Base-by-base conservation (phyloP, 2,113 vertebrate species). In the Cairina moschata region DNA sequence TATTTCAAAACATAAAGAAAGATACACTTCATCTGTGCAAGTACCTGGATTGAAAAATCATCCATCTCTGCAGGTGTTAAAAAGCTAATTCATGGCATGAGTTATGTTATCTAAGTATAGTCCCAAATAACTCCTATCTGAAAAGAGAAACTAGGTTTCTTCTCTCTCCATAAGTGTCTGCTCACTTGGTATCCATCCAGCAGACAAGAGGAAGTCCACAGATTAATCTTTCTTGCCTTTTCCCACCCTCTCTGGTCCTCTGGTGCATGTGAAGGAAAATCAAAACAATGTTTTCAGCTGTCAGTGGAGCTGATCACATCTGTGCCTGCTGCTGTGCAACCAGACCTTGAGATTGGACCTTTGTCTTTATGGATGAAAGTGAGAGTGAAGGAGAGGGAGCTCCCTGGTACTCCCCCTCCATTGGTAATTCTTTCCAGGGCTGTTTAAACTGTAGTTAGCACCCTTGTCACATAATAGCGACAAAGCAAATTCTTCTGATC, bases 281-380 rank as follows among this genome's bases (percentile, higher is more conserved):
- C 13, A 29, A 87, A 87, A 65, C 26, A 4, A 3, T 81, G 13
- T 68, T 93, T 68, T 60, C 62, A 76, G 40, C 11, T 77, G 23
- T 16, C 55, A 58, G 10, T 44, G 40, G 25, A 66, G 75, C 11
- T 44, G 34, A 73, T 36, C 17, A 31, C 17, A 55, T 11, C 36
- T 4, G 1, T 60, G 11, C 17, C 40, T 46, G 23, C 21, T 4
- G 5, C 5, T 0, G 0, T 16, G 42, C 28, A 62, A 44, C 12
- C 25, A 42, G 76, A 54, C 25, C 32, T 28, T 69, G 72, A 73
- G 31, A n/a, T 12, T 40, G 62, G 8, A 3, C 40, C 91, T 68
- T 58, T 31, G 26, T 56, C 14, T 59, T 88, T 62, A n/a, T 1
- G 16, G 38, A 11, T 26, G 26, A 73, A 66, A 48, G 20, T 17